A percentile compares a stretch with the other conserved stretches of the same genome.
phyloP scores from a whole-genome alignment of 2,888 invertebrate species.

The Metalampra italica region DNA sequence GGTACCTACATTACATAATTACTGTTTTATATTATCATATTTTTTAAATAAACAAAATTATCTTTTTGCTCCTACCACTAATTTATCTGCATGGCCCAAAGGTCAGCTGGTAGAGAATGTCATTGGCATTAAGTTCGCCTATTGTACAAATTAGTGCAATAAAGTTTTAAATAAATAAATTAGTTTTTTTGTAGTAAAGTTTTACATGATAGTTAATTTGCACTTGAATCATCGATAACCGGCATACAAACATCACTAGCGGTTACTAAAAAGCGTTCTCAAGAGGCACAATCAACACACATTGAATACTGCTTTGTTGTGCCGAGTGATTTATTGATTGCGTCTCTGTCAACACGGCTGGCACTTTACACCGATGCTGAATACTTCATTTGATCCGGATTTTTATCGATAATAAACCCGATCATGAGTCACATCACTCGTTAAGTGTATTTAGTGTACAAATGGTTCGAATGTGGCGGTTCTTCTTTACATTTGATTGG shows the following conservation, averaged over 20 bases:
- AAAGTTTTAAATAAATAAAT: too few relatives aligned
- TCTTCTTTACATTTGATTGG: constrained; percentile 32
- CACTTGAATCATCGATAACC: constrained; percentile 2
- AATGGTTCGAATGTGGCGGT: constrained; percentile 52
- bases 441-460: constrained; percentile 72
- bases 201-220: too few relatives aligned
- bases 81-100: too few relatives aligned
- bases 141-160: too few relatives aligned
- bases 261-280: constrained; percentile 66
- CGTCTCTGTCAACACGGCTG: constrained; percentile 76
- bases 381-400: constrained; percentile 79
- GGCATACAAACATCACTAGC: constrained; percentile 39
- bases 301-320: constrained; percentile 72
- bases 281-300: constrained; percentile 77
- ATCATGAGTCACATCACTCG: constrained; percentile 71
- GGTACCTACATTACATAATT: too few relatives aligned
- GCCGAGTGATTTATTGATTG: constrained; percentile 77
- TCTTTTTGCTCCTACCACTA: too few relatives aligned
- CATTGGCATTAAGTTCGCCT: too few relatives aligned
- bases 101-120: too few relatives aligned
- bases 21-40: too few relatives aligned
- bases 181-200: too few relatives aligned
- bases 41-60: too few relatives aligned
- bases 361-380: constrained; percentile 62
- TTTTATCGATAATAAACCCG: constrained; percentile 74